Percentiles rank a stretch among this genome's conserved stretches.
These are phyloP conservation scores for Hydropsyche tenuis DNA, from an alignment of 1,140 invertebrate species.

Conservation along the genomic window DNA sequence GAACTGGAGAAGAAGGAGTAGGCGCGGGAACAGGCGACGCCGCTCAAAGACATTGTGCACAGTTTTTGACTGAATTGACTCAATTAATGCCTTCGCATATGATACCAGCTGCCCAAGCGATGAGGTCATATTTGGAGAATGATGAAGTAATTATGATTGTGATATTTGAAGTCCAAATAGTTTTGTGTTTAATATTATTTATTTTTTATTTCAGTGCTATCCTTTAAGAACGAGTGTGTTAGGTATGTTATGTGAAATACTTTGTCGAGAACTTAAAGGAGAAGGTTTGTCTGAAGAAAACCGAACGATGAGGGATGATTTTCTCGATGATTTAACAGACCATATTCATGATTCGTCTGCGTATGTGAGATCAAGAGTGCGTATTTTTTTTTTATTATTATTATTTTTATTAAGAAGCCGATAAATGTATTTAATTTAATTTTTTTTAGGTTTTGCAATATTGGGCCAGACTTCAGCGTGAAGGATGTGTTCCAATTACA, in stretches of 20 bases:
- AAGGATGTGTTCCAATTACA: constrained; percentile 75
- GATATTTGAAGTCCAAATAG: background rate
- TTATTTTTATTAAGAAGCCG: no score
- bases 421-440: constrained; percentile 8
- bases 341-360: constrained; percentile 84
- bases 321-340: constrained; percentile 76
- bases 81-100: constrained; percentile 70
- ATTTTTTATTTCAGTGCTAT: constrained; percentile 68
- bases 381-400: constrained; percentile 10
- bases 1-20: constrained; percentile 61
- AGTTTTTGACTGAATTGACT: constrained; percentile 75
- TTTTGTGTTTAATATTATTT: constrained; percentile 30
- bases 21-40: constrained; percentile 61
- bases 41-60: constrained; percentile 69
- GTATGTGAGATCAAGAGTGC: constrained; percentile 79
- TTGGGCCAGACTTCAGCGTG: constrained; percentile 75
- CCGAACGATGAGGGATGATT: constrained; percentile 71
- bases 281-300: constrained; percentile 74
- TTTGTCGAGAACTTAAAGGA: constrained; percentile 71
- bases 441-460: constrained; percentile 70
- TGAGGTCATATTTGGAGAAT: constrained; percentile 59
- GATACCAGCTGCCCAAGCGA: constrained; percentile 62
- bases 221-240: constrained; percentile 81
- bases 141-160: constrained; percentile 55
- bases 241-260: constrained; percentile 77